phyloP scores from a whole-genome alignment of 2,797 vertebrate species.

The Arctocebus calabarensis region DNA sequence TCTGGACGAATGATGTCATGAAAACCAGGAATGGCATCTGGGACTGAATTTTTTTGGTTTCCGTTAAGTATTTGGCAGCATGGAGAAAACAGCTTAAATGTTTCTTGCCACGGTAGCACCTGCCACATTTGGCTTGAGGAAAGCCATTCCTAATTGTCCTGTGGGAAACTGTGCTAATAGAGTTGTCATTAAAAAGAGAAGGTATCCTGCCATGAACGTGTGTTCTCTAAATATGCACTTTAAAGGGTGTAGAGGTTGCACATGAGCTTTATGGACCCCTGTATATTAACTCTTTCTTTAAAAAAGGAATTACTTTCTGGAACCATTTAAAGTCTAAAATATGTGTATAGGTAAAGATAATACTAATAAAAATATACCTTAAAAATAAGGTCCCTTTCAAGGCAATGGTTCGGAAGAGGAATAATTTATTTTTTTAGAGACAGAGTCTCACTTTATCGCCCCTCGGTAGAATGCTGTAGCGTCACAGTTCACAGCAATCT shows the following conservation, averaged over 20 bases:
- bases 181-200: constrained; percentile 81
- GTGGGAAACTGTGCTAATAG: constrained; percentile 78
- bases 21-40: constrained; percentile 60
- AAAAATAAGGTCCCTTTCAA: background rate
- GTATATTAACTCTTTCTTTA: background rate
- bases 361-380: constrained; percentile 7
- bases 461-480: too few species aligned
- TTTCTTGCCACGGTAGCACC: constrained; percentile 67
- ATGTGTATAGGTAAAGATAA: background rate
- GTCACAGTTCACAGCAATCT: too few species aligned
- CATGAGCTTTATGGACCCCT: background rate
- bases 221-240: constrained; percentile 73
- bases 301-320: background rate
- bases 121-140: constrained; percentile 70
- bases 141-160: constrained; percentile 58
- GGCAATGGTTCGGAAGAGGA: background rate
- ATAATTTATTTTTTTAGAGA: background rate
- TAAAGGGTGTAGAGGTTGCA: background rate
- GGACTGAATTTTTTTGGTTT: constrained; percentile 61
- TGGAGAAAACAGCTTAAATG: constrained; percentile 56
- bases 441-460: too few species aligned
- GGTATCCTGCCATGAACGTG: constrained; percentile 58
- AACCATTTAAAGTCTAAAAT: constrained; percentile 27
- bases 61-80: constrained; percentile 76
- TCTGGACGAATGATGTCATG: constrained; percentile 78